Conservation (phyloP, 2,113 vertebrate species). For the Loxodonta africana region DNA sequence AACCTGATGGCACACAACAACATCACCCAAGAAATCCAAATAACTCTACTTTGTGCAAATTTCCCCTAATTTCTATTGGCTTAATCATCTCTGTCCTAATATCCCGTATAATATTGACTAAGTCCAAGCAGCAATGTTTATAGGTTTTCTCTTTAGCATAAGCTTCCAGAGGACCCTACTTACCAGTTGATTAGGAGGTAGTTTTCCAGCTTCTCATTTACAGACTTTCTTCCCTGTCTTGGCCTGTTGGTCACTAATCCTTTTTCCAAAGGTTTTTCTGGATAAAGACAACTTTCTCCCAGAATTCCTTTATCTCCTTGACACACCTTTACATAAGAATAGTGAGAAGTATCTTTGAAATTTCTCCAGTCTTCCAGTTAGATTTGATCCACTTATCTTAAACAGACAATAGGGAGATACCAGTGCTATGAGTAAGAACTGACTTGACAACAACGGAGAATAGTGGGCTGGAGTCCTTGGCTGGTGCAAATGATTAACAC, state of each 20-base stretch:
- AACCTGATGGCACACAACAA: too few relatives aligned
- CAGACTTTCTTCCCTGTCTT: neutral
- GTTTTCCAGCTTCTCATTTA: neutral
- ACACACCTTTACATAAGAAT: neutral
- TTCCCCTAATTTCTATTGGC: neutral
- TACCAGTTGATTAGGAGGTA: neutral
- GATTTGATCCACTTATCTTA: neutral
- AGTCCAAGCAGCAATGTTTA: neutral
- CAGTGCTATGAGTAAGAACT: too few relatives aligned
- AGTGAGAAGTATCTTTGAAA: neutral
- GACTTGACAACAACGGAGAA: too few relatives aligned
- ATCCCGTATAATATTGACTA: neutral
- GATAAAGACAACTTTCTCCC: conserved; percentile 11
- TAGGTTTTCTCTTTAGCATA: neutral
- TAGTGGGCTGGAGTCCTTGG: neutral
- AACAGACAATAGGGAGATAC: neutral
- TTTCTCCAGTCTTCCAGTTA: neutral
- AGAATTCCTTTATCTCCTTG: conserved; percentile 54
- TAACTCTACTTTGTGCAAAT: neutral
- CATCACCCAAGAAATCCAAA: neutral
- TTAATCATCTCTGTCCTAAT: neutral
- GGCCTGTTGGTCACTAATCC: too few relatives aligned
- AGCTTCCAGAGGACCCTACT: neutral
- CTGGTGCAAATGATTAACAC: neutral
- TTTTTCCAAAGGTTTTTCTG: neutral